Evolutionary conservation across 2,888 invertebrate species (phyloP), one percentile per base, ranked within the genome.

Genomic region (Drosophila paranaensis): DNA sequence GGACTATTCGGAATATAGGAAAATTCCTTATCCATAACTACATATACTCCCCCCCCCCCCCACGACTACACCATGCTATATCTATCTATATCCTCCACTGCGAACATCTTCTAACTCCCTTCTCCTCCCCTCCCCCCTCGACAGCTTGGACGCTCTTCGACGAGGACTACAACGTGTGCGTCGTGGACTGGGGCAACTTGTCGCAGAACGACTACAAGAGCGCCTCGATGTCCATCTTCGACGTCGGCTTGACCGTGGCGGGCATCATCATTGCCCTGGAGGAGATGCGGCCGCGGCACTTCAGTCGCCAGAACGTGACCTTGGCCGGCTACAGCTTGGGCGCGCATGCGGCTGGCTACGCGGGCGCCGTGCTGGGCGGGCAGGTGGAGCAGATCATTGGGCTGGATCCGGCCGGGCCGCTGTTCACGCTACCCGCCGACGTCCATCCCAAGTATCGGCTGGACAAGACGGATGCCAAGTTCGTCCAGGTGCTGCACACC

Each of bases 321-420:
- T 64, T 93, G 16, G 91, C 92, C 14, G 93, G 93, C 10, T 93
- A 92, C 39, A 92, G 92, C 62, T 78, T 93, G 61, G 93, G 93
- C 4, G 93, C 92, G 30, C 93, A 93, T 87, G 92, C 93, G 3
- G 92, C 91, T 8, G 93, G 93, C 1, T 91, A 90, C 79, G 90
- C 92, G 0, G 93, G 93, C 0, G 79, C 89, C 5, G 82, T 84
- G 45, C 80, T 93, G 3, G 78, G 86, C 27, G 91, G 93, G 0
- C 66, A 89, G 65, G 75, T 92, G 50, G 92, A 92, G 67, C 91
- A 92, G 75, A 93, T 93, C 61, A 93, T 93, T 66, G 93, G 92
- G 9, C 78, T 93, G 55, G 93, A 93, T 89, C 93, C 93, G 48
- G 93, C 93, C 3, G 92, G 92, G 10, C 93, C 93, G 11, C 76